phyloP scores from a whole-genome alignment of 1,140 invertebrate species.

The Drosophila repleta region DNA sequence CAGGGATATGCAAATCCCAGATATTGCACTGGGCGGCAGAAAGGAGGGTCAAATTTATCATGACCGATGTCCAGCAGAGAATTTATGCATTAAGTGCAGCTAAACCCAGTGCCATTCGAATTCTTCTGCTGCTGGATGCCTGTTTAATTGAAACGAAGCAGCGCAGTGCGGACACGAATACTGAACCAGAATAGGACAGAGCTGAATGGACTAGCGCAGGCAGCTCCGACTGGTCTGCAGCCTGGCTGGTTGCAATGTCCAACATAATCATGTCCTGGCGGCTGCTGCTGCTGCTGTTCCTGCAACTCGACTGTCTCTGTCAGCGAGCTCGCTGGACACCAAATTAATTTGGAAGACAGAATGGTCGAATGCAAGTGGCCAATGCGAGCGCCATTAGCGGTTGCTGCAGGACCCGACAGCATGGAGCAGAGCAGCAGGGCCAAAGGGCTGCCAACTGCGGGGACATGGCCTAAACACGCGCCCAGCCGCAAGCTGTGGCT shows the following conservation, averaged over 20 bases:
- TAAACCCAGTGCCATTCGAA: conserved; percentile 45
- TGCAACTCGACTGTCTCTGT: conserved; percentile 5
- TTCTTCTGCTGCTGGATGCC: conserved; percentile 25
- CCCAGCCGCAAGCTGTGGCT: conserved; percentile 44
- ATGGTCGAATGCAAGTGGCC: conserved; percentile 67
- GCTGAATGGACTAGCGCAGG: neutral
- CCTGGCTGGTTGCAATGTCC: conserved; percentile 58
- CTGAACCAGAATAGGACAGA: conserved; percentile 16
- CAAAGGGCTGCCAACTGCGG: neutral
- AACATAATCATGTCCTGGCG: conserved; percentile 73
- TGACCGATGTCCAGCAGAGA: conserved; percentile 68
- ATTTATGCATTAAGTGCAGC: conserved; percentile 80
- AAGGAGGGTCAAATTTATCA: conserved; percentile 63
- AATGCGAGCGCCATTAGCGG: conserved; percentile 68
- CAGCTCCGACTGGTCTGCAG: conserved; percentile 23
- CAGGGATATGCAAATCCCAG: conserved; percentile 32
- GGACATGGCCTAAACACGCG: conserved; percentile 46
- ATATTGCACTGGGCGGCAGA: conserved; percentile 29
- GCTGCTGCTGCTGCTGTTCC: neutral
- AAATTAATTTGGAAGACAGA: conserved; percentile 80
- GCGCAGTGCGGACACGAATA: conserved; percentile 26
- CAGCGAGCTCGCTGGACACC: conserved; percentile 49
- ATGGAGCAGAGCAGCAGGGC: neutral
- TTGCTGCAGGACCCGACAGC: conserved; percentile 4
- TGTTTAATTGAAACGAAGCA: conserved; percentile 74